A percentile compares a stretch with the other conserved stretches of the same genome.
Evolutionary conservation across 2,888 invertebrate species (phyloP).

Genomic region (Serrognathus titanus): DNA sequence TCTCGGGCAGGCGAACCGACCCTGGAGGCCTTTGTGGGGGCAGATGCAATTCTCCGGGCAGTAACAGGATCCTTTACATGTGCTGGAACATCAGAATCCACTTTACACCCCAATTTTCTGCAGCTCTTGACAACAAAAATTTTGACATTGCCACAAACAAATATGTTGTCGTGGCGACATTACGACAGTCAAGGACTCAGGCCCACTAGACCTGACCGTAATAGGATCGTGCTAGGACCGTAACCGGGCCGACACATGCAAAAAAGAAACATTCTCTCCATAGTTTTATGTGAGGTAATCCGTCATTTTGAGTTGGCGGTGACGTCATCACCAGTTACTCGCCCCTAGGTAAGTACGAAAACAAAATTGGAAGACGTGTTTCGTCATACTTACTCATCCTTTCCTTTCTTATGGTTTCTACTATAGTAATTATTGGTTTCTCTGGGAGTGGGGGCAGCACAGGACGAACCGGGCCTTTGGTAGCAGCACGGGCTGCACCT

Average conservation of each 20-base stretch:
- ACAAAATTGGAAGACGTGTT: no score
- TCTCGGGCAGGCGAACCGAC: constrained; percentile 20
- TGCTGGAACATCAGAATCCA: no score
- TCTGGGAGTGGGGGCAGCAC: constrained; percentile 33
- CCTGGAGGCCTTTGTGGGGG: constrained; percentile 20
- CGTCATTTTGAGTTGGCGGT: neutral
- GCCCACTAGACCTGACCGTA: no score
- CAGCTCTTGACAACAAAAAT: neutral
- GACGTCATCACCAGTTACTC: neutral
- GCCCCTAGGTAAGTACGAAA: neutral
- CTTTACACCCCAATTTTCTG: no score
- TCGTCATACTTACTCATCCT: constrained; percentile 15
- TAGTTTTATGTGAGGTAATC: no score
- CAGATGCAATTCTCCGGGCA: constrained; percentile 27
- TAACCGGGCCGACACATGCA: no score
- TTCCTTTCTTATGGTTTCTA: constrained; percentile 30
- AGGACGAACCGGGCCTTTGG: constrained; percentile 16
- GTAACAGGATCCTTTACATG: constrained; percentile 26
- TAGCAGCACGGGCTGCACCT: constrained; percentile 13
- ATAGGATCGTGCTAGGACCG: no score
- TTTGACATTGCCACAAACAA: neutral
- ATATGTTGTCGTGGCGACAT: neutral
- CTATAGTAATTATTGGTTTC: constrained; percentile 43
- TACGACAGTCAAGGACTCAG: no score
- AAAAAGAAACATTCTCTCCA: no score